Conservation (phyloP, 2,113 vertebrate species). For the Tonatia bakeri region DNA sequence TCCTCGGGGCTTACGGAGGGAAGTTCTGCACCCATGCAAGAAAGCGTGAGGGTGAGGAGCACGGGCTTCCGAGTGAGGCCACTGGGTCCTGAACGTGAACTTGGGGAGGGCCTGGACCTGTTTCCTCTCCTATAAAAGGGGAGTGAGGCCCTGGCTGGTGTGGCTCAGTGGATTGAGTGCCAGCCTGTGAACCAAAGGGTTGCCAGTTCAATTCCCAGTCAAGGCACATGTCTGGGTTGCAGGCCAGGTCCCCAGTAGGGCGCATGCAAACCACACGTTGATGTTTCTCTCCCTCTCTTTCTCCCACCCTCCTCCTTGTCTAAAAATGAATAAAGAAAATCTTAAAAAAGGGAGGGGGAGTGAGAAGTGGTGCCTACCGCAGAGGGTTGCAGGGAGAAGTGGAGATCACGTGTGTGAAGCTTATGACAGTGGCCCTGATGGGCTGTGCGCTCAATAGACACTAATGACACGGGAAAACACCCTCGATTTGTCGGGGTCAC, state of each 20-base stretch:
- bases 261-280: no score
- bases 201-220: no score
- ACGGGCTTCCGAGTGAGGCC: neutral
- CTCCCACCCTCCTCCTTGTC: no score
- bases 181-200: no score
- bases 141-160: neutral
- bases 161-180: no score
- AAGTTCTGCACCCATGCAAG: neutral
- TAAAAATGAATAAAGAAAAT: no score
- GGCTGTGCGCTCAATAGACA: fast-evolving
- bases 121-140: neutral
- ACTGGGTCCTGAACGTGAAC: neutral
- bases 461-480: neutral
- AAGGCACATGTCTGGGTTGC: no score
- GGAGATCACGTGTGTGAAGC: neutral
- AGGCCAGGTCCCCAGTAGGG: no score
- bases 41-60: neutral
- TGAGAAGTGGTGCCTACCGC: no score
- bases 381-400: neutral
- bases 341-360: neutral
- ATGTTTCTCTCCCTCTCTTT: no score
- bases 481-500: neutral
- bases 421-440: neutral
- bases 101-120: neutral
- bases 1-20: neutral